Conservation (phyloP, 2,113 vertebrate species). For the Chaetodon auriga region DNA sequence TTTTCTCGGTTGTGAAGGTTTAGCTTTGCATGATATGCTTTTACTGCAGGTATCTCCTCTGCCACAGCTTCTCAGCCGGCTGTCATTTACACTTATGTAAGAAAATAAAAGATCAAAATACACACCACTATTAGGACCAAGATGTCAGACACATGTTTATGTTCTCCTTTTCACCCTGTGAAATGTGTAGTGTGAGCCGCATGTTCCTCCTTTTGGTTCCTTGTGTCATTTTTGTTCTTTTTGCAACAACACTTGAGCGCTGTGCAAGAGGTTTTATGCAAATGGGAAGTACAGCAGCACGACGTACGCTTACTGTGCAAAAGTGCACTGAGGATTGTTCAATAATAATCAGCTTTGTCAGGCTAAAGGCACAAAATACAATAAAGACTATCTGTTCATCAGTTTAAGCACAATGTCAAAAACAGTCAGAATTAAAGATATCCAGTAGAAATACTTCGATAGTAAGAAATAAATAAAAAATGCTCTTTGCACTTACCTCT, state of each 20-base stretch:
- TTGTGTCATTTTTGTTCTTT: constrained; percentile 16
- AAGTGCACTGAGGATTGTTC: neutral
- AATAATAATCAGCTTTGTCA: neutral
- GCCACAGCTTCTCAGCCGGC: neutral
- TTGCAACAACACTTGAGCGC: constrained; percentile 28
- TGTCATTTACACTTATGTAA: neutral
- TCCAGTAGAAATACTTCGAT: neutral
- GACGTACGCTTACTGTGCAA: neutral
- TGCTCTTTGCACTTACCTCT: constrained; percentile 60
- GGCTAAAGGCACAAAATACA: neutral
- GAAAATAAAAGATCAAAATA: neutral
- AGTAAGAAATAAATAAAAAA: neutral
- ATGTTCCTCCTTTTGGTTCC: constrained; percentile 61
- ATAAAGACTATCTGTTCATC: neutral
- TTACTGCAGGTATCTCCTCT: neutral
- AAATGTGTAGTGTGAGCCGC: constrained; percentile 22
- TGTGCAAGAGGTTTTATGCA: constrained; percentile 18
- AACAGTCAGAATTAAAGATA: neutral
- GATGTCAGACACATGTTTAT: constrained; percentile 11
- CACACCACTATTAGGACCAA: neutral
- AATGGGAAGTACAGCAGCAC: constrained; percentile 11
- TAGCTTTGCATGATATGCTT: neutral
- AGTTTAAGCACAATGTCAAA: neutral
- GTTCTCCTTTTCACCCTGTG: constrained; percentile 50
- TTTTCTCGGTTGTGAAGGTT: neutral